Evolutionary conservation across 2,113 vertebrate genomes (phyloP), one percentile per base, ranked within the genome.

Genomic region (Anarrhichthys ocellatus): DNA sequence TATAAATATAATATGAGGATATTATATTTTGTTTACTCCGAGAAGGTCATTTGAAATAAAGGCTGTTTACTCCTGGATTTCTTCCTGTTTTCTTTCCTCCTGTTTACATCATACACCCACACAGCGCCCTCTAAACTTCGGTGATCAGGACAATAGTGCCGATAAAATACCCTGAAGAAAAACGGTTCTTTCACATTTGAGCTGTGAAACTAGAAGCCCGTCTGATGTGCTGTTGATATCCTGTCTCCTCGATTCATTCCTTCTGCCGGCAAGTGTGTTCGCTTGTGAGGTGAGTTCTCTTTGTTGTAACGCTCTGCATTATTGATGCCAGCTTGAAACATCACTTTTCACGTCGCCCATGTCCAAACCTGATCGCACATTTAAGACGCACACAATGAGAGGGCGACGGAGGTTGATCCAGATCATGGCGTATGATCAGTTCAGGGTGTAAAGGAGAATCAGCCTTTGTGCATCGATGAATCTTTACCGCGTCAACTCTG

Each of bases 41-140:
- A 83, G 78, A 89, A 59, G 82, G 78, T 93, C 68, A 70, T 92
- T 89, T 88, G 68, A 80, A 93, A 94, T 94, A 94, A 94, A 94
- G 34, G 75, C 78, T 87, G 80, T 89, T 85, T 48, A 75, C 88
- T 92, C 73, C 79, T 85, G 76, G 80, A 67, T 81, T 81, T 29
- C 32, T 69, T 75, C 44, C 76, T 65, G 73, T 83, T 62, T 81
- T 82, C 64, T 83, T 15, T 78, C 84, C 9, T 10, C 32, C 7
- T 58, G 44, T 80, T 78, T 50, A 67, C 82, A 77, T 74, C 40
- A 62, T 17, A 76, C 75, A 59, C 69, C 24, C 11, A 46, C 69
- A 66, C 71, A 34, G 32, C 24, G n/a, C 29, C 4, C n/a, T 65
- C 14, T 42, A 5, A 34, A 71, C 18, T 18, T 62, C 24, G 68